A percentile compares a stretch with the other conserved stretches of the same genome.
Evolutionary conservation across 2,113 vertebrate species (phyloP).

Genomic region (Glaucidium brasilianum): DNA sequence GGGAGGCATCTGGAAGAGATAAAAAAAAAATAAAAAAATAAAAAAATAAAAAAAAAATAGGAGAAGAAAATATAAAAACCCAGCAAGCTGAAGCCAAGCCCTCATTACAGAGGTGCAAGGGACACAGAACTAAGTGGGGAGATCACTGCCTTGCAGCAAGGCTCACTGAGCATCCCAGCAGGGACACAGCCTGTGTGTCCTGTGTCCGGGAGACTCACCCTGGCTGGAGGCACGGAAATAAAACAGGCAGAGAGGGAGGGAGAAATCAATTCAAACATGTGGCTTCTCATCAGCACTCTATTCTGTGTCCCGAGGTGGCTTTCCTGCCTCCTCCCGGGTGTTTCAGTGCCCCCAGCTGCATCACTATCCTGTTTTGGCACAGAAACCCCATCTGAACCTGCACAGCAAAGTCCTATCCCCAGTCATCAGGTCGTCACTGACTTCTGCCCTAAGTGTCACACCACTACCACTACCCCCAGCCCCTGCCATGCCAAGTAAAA

Average conservation of each 20-base stretch:
- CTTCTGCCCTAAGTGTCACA: background rate
- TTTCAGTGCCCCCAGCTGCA: background rate
- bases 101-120: background rate
- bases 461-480: background rate
- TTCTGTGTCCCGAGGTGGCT: background rate
- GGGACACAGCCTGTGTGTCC: background rate
- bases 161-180: background rate
- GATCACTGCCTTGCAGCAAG: background rate
- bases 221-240: background rate
- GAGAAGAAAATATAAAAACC: background rate
- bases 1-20: constrained; percentile 35
- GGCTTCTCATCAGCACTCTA: background rate
- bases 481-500: background rate
- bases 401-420: background rate
- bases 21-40: background rate
- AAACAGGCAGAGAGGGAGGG: rapidly evolving
- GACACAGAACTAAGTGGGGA: background rate
- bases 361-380: background rate
- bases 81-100: background rate
- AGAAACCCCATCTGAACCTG: background rate
- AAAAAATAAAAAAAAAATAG: rapidly evolving
- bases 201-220: rapidly evolving
- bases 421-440: rapidly evolving
- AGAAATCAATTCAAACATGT: background rate
- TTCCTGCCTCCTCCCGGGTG: background rate